Base-by-base conservation (phyloP, 1,140 invertebrate species). In the Trichoplusia ni region DNA sequence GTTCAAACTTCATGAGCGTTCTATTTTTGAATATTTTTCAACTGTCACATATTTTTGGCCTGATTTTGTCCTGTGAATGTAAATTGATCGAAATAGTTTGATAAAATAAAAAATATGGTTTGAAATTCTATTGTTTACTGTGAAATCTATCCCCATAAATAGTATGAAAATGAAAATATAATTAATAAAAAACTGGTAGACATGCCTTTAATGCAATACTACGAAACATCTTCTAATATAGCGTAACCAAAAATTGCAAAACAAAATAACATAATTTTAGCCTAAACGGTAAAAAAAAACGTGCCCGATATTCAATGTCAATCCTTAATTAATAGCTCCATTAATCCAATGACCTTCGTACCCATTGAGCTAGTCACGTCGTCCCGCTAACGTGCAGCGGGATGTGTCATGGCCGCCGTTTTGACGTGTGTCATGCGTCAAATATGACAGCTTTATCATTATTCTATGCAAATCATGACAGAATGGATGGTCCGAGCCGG, bases 401-500 rank as follows among this genome's bases (percentile, higher is more conserved):
- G 53, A 7, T 27, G 13, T 23, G 23, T 56, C 35, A 40, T 23
- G 23, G 37, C 19, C 33, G 27, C 21, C 31, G 27, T 6, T 8
- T 13, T 13, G 49, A 53, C 31, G 19, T 18, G 31, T 9, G 4
- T n/a, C 46, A 4, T 29, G 46, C 21, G 46, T 49, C 46, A 31
- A 49, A 49, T 4, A 8, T 2, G 25, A 31, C 23, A 49, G 2
- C 29, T 81, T 84, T 80, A 83, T 62, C 70, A 40, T 47, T 56
- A 75, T 62, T 23, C 37, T 59, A 85, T 85, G 79, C 73, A 83
- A 83, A 85, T 82, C 46, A 56, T 60, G 44, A 27, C 33, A 18
- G 67, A 80, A 82, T 75, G 64, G 63, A 75, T 77, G 71, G 62
- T 35, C 53, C 59, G 61, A 75, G 66, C 60, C 51, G 42, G 66